Evolutionary conservation across 2,888 invertebrate genomes (phyloP).

Genomic region (Phragmatobia fuliginosa): DNA sequence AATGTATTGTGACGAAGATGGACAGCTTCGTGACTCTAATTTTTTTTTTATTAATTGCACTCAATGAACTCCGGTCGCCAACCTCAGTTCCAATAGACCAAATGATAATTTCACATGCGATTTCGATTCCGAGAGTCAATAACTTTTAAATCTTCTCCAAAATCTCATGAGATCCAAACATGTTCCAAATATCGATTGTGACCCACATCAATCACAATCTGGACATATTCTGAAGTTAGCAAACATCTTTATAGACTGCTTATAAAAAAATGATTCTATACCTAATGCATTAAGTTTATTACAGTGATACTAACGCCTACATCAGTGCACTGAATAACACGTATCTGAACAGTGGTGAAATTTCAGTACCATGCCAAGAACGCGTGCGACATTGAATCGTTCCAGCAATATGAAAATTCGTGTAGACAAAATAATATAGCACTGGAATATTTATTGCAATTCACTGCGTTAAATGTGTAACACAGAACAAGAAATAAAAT

Average conservation of each 20-base stretch:
- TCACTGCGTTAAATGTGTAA: background rate
- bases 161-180: background rate
- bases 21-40: no score
- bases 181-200: no score
- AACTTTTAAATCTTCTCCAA: background rate
- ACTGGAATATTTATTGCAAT: background rate
- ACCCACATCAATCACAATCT: no score
- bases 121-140: no score
- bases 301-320: slow-evolving; percentile 36
- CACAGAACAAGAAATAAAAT: background rate
- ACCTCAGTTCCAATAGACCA: background rate
- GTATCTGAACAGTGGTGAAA: slow-evolving; percentile 32
- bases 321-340: slow-evolving; percentile 20
- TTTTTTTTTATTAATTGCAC: no score
- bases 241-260: slow-evolving; percentile 54
- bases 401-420: slow-evolving; percentile 16
- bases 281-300: slow-evolving; percentile 17
- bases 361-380: slow-evolving; percentile 54
- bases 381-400: slow-evolving; percentile 28
- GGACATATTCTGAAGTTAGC: slow-evolving; percentile 29
- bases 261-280: no score
- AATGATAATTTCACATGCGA: background rate
- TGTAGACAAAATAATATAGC: background rate
- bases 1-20: background rate
- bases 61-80: no score